Conservation (phyloP, 1,140 invertebrate species). For the Myzus persicae region DNA sequence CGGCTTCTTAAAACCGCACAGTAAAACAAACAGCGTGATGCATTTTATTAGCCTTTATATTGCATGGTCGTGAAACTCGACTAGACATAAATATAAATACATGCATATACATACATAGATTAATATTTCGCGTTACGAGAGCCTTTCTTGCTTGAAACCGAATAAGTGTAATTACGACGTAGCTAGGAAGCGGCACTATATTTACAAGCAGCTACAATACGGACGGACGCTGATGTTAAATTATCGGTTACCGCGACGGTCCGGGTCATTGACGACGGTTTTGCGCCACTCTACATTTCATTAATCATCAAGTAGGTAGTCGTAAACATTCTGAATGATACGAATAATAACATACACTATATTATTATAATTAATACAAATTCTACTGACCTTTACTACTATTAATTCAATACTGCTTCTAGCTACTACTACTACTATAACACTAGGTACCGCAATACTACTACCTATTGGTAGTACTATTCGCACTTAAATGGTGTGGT, state of each 20-base stretch:
- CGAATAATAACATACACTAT: background rate
- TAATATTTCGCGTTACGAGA: background rate
- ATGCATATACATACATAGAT: background rate
- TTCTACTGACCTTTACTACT: background rate
- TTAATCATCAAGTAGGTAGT: background rate
- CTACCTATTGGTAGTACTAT: too few species aligned
- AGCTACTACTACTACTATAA: too few species aligned
- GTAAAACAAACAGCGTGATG: background rate
- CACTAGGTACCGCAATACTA: too few species aligned
- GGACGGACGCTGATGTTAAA: background rate
- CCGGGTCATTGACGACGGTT: background rate
- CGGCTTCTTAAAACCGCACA: background rate
- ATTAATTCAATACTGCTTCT: too few species aligned
- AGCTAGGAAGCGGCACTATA: background rate
- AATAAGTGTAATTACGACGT: slow-evolving; percentile 14
- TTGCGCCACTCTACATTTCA: background rate
- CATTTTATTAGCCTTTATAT: background rate
- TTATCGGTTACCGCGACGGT: background rate
- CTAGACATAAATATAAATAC: background rate
- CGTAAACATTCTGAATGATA: background rate
- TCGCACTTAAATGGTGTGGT: too few species aligned
- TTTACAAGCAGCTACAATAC: background rate
- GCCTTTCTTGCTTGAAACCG: background rate
- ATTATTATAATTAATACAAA: background rate
- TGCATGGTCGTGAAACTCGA: background rate